Evolutionary conservation across 2,797 vertebrate species (phyloP).

Genomic region (Aldrovandia affinis): DNA sequence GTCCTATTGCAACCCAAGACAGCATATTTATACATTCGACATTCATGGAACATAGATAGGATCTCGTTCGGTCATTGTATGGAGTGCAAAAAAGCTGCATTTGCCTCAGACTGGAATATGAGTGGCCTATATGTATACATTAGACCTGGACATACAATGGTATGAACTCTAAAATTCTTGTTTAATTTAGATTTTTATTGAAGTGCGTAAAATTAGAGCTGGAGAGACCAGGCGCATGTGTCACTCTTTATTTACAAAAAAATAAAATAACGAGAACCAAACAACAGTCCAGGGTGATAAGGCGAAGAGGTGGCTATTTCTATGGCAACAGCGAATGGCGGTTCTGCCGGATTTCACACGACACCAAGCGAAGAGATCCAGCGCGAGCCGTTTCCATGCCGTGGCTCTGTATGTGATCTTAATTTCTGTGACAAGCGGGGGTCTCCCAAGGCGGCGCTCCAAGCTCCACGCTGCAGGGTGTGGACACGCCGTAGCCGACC

Average conservation of each 20-base stretch:
- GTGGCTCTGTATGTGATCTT: conserved; percentile 47
- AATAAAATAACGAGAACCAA: conserved; percentile 66
- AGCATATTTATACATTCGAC: too few relatives aligned
- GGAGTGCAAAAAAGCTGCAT: not conserved
- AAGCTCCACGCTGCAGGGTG: conserved; percentile 49
- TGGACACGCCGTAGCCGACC: not conserved
- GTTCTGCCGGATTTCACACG: conserved; percentile 50
- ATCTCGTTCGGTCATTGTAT: not conserved
- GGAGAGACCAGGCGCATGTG: conserved; percentile 65
- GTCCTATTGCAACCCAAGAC: too few relatives aligned
- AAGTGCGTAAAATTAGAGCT: conserved; percentile 64
- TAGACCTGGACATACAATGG: conserved; percentile 40
- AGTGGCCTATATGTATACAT: not conserved
- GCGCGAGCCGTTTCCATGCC: conserved; percentile 52
- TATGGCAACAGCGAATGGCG: conserved; percentile 60
- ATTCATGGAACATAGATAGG: too few relatives aligned
- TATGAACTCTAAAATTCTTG: conserved; percentile 60
- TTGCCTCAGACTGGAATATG: not conserved
- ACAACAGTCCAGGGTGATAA: conserved; percentile 66
- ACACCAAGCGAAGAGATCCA: conserved; percentile 47
- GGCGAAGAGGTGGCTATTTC: conserved; percentile 52
- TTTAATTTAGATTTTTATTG: conserved; percentile 64
- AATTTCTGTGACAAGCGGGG: conserved; percentile 56
- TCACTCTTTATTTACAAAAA: conserved; percentile 93
- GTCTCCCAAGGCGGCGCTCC: conserved; percentile 47